A percentile compares a stretch with the other conserved stretches of the same genome.
Evolutionary conservation across 23 tunicate species (phyloP).

Genomic region (Aplidium turbinatum): DNA sequence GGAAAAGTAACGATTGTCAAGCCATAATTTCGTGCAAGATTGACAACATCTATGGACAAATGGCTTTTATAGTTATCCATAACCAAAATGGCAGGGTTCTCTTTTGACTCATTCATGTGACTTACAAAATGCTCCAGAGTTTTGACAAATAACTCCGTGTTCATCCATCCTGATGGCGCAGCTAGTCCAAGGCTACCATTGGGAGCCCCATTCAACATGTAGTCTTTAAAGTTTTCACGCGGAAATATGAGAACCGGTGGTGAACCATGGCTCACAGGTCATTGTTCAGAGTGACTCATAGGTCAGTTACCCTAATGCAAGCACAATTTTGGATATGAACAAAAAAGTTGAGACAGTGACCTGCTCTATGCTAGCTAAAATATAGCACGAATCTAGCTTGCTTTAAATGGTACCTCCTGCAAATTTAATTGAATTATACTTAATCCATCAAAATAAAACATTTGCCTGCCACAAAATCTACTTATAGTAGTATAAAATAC

Average conservation of each 20-base stretch:
- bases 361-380: too few relatives aligned
- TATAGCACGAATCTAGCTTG: too few relatives aligned
- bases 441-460: too few relatives aligned
- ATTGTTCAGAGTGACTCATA: too few relatives aligned
- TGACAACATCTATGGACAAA: slow-evolving; percentile 19
- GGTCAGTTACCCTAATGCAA: too few relatives aligned
- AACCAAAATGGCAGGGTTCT: slow-evolving; percentile 31
- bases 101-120: slow-evolving; percentile 5
- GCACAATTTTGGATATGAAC: too few relatives aligned
- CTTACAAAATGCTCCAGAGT: slow-evolving; percentile 20
- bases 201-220: slow-evolving; percentile 23
- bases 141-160: slow-evolving; percentile 29
- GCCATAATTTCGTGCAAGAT: slow-evolving; percentile 29
- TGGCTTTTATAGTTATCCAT: slow-evolving; percentile 50
- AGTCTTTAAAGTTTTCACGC: slow-evolving; percentile 27
- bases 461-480: too few relatives aligned
- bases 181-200: slow-evolving; percentile 48
- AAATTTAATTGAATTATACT: too few relatives aligned
- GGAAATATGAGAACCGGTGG: slow-evolving; percentile 46
- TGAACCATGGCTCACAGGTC: too few relatives aligned
- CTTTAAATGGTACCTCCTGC: too few relatives aligned
- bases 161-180: slow-evolving; percentile 34
- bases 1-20: slow-evolving; percentile 48
- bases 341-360: too few relatives aligned
- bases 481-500: too few relatives aligned